These are phyloP conservation scores for Halictus quadricinctus DNA, from an alignment of 2,888 invertebrate species.

Conservation along the genomic window DNA sequence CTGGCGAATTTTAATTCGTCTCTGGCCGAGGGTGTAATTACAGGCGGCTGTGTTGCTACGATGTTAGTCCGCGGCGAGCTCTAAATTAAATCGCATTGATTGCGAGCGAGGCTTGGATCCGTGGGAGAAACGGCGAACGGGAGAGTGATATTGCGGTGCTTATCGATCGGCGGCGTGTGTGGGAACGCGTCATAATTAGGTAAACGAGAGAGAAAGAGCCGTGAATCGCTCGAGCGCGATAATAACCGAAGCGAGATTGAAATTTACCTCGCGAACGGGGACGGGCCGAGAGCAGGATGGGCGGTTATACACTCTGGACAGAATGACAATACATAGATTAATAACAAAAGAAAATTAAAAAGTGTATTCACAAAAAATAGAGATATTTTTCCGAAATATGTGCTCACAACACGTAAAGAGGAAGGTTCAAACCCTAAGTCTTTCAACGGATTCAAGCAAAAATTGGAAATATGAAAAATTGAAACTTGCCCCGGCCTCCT, in stretches of 20 bases:
- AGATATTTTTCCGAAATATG: no score
- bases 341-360: no score
- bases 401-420: no score
- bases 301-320: not conserved
- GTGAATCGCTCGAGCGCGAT: slow-evolving; percentile 42
- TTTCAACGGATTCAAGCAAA: no score
- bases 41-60: slow-evolving; percentile 59
- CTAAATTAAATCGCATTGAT: slow-evolving; percentile 69
- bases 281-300: slow-evolving; percentile 45
- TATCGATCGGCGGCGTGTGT: slow-evolving; percentile 45
- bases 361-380: no score
- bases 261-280: slow-evolving; percentile 47
- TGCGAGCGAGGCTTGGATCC: slow-evolving; percentile 32
- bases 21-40: slow-evolving; percentile 72
- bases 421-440: no score
- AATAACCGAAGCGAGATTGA: slow-evolving; percentile 53
- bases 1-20: slow-evolving; percentile 70
- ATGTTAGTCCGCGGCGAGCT: slow-evolving; percentile 67
- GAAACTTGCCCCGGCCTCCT: no score
- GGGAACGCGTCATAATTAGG: slow-evolving; percentile 65
- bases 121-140: slow-evolving; percentile 37
- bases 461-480: no score
- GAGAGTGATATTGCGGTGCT: slow-evolving; percentile 34
- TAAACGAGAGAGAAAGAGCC: slow-evolving; percentile 48
- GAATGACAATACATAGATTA: no score